Evolutionary conservation across 1,140 invertebrate species (phyloP).

Genomic region (Hestina assimilis): DNA sequence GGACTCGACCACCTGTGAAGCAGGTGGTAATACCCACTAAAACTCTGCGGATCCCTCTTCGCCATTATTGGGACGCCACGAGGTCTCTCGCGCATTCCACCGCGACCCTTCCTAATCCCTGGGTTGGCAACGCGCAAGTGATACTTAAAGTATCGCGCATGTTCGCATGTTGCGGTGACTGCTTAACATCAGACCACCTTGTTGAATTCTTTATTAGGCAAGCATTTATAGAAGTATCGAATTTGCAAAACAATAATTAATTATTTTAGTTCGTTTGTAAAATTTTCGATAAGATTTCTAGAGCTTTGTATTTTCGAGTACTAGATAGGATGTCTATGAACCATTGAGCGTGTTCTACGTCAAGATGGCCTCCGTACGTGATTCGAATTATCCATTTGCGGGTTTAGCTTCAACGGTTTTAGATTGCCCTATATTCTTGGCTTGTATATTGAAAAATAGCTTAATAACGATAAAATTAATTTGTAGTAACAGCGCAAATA

Average conservation of each 20-base stretch:
- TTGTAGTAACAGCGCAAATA: too few relatives aligned
- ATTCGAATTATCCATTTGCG: conserved; percentile 32
- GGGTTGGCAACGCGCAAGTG: too few relatives aligned
- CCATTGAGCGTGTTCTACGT: conserved; percentile 32
- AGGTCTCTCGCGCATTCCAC: too few relatives aligned
- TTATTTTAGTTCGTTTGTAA: conserved; percentile 6
- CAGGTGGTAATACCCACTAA: too few relatives aligned
- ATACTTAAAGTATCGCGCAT: too few relatives aligned
- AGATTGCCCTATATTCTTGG: conserved; percentile 47
- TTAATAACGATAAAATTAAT: too few relatives aligned
- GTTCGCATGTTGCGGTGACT: too few relatives aligned
- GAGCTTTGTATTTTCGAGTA: conserved; percentile 27
- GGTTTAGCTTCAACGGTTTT: conserved; percentile 37
- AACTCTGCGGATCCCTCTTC: too few relatives aligned
- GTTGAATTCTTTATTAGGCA: conserved; percentile 3
- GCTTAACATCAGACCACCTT: background rate
- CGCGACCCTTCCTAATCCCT: too few relatives aligned
- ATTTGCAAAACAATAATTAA: conserved; percentile 16
- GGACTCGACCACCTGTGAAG: too few relatives aligned
- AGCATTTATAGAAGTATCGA: conserved; percentile 11
- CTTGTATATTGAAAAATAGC: too few relatives aligned
- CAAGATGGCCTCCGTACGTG: conserved; percentile 46
- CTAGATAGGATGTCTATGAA: conserved; percentile 32
- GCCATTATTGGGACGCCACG: too few relatives aligned
- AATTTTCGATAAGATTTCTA: conserved; percentile 21